phyloP scores from a whole-genome alignment of 2,888 invertebrate species.

The Phlogophora meticulosa region DNA sequence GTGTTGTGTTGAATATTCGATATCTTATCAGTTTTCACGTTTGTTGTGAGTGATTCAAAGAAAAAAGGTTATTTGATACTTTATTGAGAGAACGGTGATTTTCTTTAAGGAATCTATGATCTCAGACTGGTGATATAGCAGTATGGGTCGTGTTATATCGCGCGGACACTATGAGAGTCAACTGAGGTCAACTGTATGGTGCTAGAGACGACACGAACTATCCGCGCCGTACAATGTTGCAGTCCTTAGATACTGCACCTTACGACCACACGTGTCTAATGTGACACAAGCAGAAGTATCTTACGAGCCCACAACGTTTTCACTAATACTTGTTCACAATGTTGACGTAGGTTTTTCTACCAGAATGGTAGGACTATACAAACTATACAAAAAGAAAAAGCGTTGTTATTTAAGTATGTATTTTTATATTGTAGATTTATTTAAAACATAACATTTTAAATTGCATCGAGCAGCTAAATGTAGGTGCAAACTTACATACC shows the following conservation, averaged over 20 bases:
- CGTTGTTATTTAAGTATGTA: no score
- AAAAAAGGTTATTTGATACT: slow-evolving; percentile 18
- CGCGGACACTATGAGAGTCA: slow-evolving; percentile 61
- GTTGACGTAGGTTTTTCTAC: background rate
- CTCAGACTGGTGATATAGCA: slow-evolving; percentile 41
- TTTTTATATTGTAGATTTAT: background rate
- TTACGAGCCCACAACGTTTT: background rate
- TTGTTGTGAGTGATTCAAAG: slow-evolving; percentile 32
- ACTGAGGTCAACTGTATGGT: slow-evolving; percentile 67
- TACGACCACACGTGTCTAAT: slow-evolving; percentile 23
- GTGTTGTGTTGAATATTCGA: slow-evolving; percentile 39
- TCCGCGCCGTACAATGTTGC: slow-evolving; percentile 45
- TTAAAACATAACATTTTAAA: slow-evolving; percentile 1
- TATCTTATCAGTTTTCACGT: slow-evolving; percentile 38
- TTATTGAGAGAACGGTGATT: slow-evolving; percentile 21
- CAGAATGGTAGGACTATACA: background rate
- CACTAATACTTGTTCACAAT: background rate
- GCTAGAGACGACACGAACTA: slow-evolving; percentile 39
- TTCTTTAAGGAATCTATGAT: slow-evolving; percentile 42
- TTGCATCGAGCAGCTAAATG: slow-evolving; percentile 5
- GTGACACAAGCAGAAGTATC: background rate
- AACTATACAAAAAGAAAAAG: background rate
- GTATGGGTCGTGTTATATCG: slow-evolving; percentile 41
- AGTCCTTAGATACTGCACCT: slow-evolving; percentile 38
- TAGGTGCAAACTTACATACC: slow-evolving; percentile 15